phyloP scores from a whole-genome alignment of 2,797 vertebrate species.

The Hybognathus amarus region DNA sequence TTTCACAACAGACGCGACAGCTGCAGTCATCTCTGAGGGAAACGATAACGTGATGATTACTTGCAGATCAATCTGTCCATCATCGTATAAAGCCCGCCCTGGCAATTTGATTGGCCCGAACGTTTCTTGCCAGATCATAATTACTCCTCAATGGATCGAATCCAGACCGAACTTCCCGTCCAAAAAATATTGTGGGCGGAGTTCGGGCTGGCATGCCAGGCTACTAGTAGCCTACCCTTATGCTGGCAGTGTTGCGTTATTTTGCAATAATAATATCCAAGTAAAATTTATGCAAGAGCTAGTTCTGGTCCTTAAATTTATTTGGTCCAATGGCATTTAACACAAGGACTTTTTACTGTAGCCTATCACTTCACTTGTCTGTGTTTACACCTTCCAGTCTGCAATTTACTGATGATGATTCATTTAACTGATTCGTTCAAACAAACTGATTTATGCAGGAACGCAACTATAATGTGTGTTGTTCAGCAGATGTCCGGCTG shows the following conservation, averaged over 20 bases:
- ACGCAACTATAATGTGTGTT: background rate
- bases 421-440: background rate
- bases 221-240: too few species aligned
- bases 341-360: background rate
- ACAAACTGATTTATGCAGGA: background rate
- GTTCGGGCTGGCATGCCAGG: too few species aligned
- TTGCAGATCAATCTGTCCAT: too few species aligned
- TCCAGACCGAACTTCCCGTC: too few species aligned
- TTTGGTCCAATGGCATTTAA: background rate
- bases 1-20: too few species aligned
- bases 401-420: background rate
- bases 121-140: too few species aligned
- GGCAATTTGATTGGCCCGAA: too few species aligned
- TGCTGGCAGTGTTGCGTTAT: background rate
- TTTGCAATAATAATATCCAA: background rate
- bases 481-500: background rate
- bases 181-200: too few species aligned
- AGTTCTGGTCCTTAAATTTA: background rate
- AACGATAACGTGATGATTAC: too few species aligned
- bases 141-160: too few species aligned
- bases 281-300: background rate
- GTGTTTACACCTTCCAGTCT: background rate
- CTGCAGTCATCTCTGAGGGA: too few species aligned
- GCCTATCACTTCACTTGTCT: background rate
- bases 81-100: too few species aligned